Conservation (phyloP, 2,797 vertebrate genomes). For the Oreochromis grahami region DNA sequence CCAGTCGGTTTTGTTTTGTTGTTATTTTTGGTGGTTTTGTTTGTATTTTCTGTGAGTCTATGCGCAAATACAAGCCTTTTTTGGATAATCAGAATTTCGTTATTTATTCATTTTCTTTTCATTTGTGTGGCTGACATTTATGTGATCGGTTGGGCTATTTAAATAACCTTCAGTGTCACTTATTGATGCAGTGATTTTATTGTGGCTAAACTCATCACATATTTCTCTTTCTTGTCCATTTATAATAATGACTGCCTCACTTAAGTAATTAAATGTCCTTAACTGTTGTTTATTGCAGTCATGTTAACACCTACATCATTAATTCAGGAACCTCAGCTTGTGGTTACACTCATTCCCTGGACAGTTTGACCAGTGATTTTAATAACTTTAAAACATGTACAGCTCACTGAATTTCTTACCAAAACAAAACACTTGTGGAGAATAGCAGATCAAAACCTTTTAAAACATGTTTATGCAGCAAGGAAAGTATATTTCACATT, state of each 20-base stretch:
- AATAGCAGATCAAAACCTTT: background rate
- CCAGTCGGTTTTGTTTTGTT: background rate
- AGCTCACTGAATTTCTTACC: background rate
- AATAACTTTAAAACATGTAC: background rate
- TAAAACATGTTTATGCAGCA: background rate
- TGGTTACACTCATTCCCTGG: conserved; percentile 10
- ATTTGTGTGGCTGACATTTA: background rate
- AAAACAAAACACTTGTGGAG: background rate
- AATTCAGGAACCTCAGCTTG: conserved; percentile 13
- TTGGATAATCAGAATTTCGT: background rate
- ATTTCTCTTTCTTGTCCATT: conserved; percentile 19
- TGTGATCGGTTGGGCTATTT: background rate
- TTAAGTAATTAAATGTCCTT: conserved; percentile 16
- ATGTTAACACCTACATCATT: conserved; percentile 21
- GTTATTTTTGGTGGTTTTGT: background rate
- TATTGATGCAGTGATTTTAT: conserved; percentile 7
- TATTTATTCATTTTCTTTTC: background rate
- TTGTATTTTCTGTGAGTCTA: background rate
- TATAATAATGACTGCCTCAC: conserved; percentile 15
- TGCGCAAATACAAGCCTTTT: background rate
- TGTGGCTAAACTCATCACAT: background rate
- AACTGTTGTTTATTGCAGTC: conserved; percentile 26
- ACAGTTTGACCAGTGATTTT: conserved; percentile 8
- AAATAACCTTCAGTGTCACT: background rate
- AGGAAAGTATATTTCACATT: background rate